phyloP scores from a whole-genome alignment of 2,797 vertebrate species.

The Sphenodon punctatus region DNA sequence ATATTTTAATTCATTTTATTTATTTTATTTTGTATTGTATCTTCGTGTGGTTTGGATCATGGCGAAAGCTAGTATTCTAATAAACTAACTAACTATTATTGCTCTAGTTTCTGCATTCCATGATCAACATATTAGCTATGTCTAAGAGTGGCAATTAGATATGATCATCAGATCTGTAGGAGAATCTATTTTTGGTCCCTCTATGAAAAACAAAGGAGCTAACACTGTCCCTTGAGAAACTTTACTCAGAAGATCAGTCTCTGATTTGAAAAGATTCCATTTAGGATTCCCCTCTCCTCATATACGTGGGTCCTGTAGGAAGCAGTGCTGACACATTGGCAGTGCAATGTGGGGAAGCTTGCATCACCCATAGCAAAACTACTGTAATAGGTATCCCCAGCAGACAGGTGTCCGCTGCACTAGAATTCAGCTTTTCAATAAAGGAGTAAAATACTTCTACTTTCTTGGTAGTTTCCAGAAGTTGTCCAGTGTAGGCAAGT shows the following conservation, averaged over 20 bases:
- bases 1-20: too few relatives aligned
- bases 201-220: not conserved
- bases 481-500: not conserved
- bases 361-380: not conserved
- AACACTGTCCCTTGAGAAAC: not conserved
- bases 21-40: too few relatives aligned
- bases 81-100: too few relatives aligned
- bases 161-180: not conserved
- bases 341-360: not conserved
- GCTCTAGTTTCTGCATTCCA: too few relatives aligned
- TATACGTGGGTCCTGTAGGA: not conserved
- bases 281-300: not conserved
- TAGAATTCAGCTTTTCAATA: not conserved
- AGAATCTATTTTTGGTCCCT: not conserved
- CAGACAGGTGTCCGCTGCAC: not conserved
- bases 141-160: not conserved
- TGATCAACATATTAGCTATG: not conserved
- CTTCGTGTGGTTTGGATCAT: too few relatives aligned
- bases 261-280: not conserved
- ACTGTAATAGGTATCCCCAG: not conserved
- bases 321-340: not conserved
- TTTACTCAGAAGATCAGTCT: not conserved
- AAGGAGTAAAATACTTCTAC: not conserved
- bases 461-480: slow-evolving; percentile 9
- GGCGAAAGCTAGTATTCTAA: too few relatives aligned